These are phyloP conservation scores for Ochlodes sylvanus DNA, from an alignment of 2,888 invertebrate genomes.

Conservation along the genomic window DNA sequence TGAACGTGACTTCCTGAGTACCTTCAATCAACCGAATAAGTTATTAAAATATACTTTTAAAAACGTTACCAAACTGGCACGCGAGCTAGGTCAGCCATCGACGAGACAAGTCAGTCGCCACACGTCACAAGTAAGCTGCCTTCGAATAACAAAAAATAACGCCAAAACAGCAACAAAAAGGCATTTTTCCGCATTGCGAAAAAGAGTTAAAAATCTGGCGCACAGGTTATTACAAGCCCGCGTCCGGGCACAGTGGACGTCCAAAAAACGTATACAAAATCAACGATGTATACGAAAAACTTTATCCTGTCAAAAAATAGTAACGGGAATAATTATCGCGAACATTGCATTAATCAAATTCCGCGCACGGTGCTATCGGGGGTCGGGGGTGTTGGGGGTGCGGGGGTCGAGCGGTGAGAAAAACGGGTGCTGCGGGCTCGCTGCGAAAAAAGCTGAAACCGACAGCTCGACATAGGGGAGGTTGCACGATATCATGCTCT, in stretches of 20 bases:
- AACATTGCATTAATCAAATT: constrained; percentile 85
- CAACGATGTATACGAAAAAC: constrained; percentile 66
- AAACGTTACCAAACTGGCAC: not conserved
- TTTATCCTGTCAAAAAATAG: constrained; percentile 82
- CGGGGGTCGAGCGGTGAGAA: constrained; percentile 55
- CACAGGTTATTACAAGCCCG: constrained; percentile 39
- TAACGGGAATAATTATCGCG: constrained; percentile 84
- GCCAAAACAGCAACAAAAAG: constrained; percentile 27
- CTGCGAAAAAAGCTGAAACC: constrained; percentile 80
- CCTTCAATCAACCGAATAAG: not conserved
- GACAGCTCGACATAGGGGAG: constrained; percentile 51
- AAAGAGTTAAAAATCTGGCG: constrained; percentile 30
- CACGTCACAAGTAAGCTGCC: not conserved
- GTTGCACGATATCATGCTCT: constrained; percentile 50
- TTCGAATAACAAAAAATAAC: constrained; percentile 8
- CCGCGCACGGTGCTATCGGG: constrained; percentile 80
- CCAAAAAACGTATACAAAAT: constrained; percentile 51
- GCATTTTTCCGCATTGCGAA: constrained; percentile 36
- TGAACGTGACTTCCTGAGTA: not conserved
- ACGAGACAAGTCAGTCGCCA: no score
- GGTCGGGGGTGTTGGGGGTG: constrained; percentile 48
- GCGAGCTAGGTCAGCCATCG: no score
- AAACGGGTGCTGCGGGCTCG: constrained; percentile 79
- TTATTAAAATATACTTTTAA: not conserved
- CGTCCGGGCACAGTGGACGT: constrained; percentile 35